Evolutionary conservation across 2,888 invertebrate species (phyloP), one percentile per base, ranked within the genome.

Genomic region (Cremastinae sp.): DNA sequence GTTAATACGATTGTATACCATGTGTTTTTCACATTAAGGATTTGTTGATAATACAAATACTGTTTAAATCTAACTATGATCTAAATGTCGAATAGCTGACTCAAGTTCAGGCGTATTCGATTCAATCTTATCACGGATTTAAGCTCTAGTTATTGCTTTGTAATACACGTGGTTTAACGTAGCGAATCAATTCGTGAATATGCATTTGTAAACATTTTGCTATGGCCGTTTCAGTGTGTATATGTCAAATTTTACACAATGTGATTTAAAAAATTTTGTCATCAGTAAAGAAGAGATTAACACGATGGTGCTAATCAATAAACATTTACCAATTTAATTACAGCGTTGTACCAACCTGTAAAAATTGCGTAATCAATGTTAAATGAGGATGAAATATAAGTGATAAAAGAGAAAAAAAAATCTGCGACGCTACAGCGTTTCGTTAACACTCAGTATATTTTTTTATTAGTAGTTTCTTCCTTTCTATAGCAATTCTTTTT

Each of bases 121-220:
- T 78, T 81, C 84, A 81, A 79, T 79, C 81, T 76, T 85, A 87
- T 87, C 86, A 85, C 86, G 84, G 82, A 83, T 85, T 86, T 86
- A 87, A 87, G 84, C 86, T 87, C 87, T 87, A 86, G 83, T 87
- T 87, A 85, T 87, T 87, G 86, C 87, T 86, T 83, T 78, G 82
- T 84, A 83, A 86, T 85, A 86, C 84, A 87, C 87, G 85, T 86
- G 81, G 66, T 80, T 80, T 79, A 83, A 84, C 80, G 78, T 74
- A 68, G 79, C 20, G 82, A 81, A 53, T 64, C 41, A 53, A 69
- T 45, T 8, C 51, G 47, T 37, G 20, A 72, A 69, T 59, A 28
- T 9, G 41, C 39, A 28, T 49, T 37, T 39, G 18, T 22, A 16
- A 7, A 37, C 2, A 28, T 28, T 14, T 5, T 51, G 56, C 71